Conservation (phyloP, 2,797 vertebrate species). For the Typhlichthys eigenmanni region DNA sequence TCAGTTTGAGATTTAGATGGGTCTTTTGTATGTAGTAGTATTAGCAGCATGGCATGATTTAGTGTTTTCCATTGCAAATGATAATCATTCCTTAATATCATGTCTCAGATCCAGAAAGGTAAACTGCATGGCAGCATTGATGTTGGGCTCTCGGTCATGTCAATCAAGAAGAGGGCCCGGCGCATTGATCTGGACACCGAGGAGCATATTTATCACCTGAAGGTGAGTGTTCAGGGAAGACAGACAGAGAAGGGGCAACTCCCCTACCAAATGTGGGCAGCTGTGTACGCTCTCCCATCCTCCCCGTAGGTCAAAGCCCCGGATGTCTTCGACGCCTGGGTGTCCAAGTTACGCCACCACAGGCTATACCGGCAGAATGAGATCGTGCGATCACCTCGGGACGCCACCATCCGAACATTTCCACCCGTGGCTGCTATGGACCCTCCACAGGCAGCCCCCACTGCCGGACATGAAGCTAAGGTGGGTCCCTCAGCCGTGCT, state of each 20-base stretch:
- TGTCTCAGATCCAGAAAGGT: conserved; percentile 92
- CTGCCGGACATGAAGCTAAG: conserved; percentile 84
- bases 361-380: conserved; percentile 96
- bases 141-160: conserved; percentile 98
- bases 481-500: conserved; percentile 58
- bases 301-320: conserved; percentile 91
- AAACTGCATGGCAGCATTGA: conserved; percentile 98
- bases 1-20: not conserved
- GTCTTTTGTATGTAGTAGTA: not conserved
- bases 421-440: conserved; percentile 86
- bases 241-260: not conserved
- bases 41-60: not conserved
- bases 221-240: conserved; percentile 78
- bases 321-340: conserved; percentile 97
- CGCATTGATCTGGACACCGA: conserved; percentile 98
- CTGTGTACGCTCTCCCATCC: not conserved
- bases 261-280: not conserved
- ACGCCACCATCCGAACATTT: conserved; percentile 90
- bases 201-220: conserved; percentile 98
- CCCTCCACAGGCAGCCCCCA: conserved; percentile 85
- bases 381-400: conserved; percentile 94
- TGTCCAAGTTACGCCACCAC: conserved; percentile 93
- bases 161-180: conserved; percentile 95
- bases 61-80: not conserved
- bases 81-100: not conserved